These are phyloP conservation scores for Sebastolobus alascanus DNA, from an alignment of 2,797 vertebrate genomes.

Conservation along the genomic window DNA sequence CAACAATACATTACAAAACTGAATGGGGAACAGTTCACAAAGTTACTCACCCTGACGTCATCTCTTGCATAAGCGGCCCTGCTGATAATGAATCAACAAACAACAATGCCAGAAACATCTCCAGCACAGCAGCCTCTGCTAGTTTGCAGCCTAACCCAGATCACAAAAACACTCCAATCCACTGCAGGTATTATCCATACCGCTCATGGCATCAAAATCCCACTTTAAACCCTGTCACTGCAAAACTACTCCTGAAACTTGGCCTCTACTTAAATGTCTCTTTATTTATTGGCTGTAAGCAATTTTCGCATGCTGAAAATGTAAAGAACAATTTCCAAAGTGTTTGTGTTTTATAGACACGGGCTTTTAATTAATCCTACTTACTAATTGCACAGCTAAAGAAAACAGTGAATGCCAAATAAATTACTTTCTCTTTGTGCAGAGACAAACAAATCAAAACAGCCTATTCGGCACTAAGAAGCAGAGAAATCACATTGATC, in stretches of 20 bases:
- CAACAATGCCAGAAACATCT: constrained; percentile 18
- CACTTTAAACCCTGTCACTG: constrained; percentile 1
- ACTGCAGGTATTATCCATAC: constrained; percentile 10
- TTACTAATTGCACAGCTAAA: background rate
- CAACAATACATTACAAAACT: constrained; percentile 4
- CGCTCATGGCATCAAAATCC: constrained; percentile 6
- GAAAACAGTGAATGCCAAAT: background rate
- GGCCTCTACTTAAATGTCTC: background rate
- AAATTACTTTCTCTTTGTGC: background rate
- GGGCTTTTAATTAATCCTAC: background rate
- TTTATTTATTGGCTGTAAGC: background rate
- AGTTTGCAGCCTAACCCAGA: constrained; percentile 2
- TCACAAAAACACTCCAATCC: constrained; percentile 23
- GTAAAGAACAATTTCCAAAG: background rate
- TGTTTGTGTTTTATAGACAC: background rate
- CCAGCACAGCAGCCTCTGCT: constrained; percentile 15
- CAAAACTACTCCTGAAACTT: background rate
- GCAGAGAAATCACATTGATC: background rate
- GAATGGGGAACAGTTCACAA: constrained; percentile 14
- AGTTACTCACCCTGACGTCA: constrained; percentile 30
- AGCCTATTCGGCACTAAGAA: background rate
- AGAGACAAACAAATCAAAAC: background rate
- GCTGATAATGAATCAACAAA: constrained; percentile 33
- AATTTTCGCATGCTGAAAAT: background rate
- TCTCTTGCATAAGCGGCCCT: constrained; percentile 23